Base-by-base conservation (phyloP, 2,113 vertebrate genomes). In the Clinocottus analis region DNA sequence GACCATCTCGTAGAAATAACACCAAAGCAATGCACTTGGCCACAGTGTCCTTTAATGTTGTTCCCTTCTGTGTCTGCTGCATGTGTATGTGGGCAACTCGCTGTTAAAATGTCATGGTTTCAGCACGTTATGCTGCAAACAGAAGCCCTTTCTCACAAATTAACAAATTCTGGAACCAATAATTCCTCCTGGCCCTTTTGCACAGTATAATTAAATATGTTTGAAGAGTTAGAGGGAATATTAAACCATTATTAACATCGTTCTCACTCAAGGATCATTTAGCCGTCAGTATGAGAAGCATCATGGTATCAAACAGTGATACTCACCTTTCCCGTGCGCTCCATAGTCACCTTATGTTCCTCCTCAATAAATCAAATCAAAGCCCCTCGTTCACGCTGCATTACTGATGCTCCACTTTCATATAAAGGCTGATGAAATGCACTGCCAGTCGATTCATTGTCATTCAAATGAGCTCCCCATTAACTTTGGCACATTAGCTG, bases 401-500 rank as follows among this genome's bases (percentile, higher is more conserved):
- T 61, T 43, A 17, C 65, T 1, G 58, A 49, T 45, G 82, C 16
- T 39, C 60, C 64, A 85, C 83, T 72, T 91, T 87, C 90, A 88
- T 89, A 89, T 85, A 78, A 79, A 83, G 67, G 61, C 82, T 39
- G 79, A 87, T 88, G 76, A 92, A 92, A 84, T 84, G 90, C 91
- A 85, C 68, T 37, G 81, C 55, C 83, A 89, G 86, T 60, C 19
- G 35, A 91, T 74, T 63, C 25, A 87, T 87, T 92, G 89, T 91
- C 74, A 92, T 91, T 80, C 56, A 92, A 77, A 92, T 89, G 78
- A 75, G 77, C 59, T 41, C 75, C 11, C 72, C 41, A 82, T 87
- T 87, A 85, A 83, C 76, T 69, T 84, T 59, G 25, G 21, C 80
- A 82, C 77, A 80, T 84, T 67, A 85, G 90, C 87, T 83, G 88